Conservation (phyloP, 2,113 vertebrate genomes). For the Sinocyclocheilus maitianheensis region DNA sequence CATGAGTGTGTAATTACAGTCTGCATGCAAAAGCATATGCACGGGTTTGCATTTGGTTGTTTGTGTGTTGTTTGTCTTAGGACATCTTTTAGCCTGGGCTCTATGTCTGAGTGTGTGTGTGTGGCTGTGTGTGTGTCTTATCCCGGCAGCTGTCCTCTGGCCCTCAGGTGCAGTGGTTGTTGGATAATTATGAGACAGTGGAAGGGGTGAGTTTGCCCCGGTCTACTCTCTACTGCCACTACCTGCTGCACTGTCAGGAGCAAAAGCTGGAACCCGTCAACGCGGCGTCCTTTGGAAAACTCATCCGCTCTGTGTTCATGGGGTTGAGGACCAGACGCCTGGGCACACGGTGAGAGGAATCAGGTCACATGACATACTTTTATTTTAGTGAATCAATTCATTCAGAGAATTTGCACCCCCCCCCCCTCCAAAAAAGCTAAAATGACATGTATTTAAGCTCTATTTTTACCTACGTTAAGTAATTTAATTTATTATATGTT, state of each 20-base stretch:
- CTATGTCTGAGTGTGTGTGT: slow-evolving; percentile 49
- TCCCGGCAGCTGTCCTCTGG: slow-evolving; percentile 65
- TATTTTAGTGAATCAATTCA: neutral
- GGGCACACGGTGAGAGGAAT: slow-evolving; percentile 82
- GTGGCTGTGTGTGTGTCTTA: slow-evolving; percentile 66
- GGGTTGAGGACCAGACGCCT: slow-evolving; percentile 88
- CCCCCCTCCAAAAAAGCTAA: neutral
- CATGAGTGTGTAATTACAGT: neutral
- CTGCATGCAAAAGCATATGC: slow-evolving; percentile 19
- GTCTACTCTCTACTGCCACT: slow-evolving; percentile 95
- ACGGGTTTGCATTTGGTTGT: neutral
- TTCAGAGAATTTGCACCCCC: neutral
- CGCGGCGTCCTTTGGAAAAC: slow-evolving; percentile 91
- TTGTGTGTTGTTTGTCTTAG: slow-evolving; percentile 22
- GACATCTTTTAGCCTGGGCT: slow-evolving; percentile 41
- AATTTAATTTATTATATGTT: neutral
- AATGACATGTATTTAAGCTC: neutral
- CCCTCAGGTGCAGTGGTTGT: slow-evolving; percentile 91
- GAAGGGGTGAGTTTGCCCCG: slow-evolving; percentile 92
- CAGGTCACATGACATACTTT: slow-evolving; percentile 10
- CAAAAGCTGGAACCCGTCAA: slow-evolving; percentile 94
- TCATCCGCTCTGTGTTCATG: slow-evolving; percentile 94
- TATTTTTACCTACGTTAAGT: neutral
- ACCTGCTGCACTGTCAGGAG: slow-evolving; percentile 93
- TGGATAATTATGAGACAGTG: slow-evolving; percentile 95